phyloP scores from a whole-genome alignment of 2,797 vertebrate genomes.

The Gymnothorax reevesii region DNA sequence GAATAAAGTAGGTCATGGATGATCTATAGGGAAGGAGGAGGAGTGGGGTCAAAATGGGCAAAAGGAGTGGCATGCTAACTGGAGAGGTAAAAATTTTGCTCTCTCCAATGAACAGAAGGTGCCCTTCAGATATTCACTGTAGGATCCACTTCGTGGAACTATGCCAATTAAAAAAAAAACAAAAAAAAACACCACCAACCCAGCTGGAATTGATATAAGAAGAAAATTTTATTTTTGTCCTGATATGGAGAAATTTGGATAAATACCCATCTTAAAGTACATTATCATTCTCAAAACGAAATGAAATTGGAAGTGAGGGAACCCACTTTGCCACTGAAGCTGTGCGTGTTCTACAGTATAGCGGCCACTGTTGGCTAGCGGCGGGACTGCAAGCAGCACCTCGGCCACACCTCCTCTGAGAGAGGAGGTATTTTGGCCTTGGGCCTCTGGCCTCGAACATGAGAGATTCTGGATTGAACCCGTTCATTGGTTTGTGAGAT shows the following conservation, averaged over 20 bases:
- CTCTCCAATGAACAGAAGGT: conserved; percentile 6
- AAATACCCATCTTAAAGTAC: conserved; percentile 39
- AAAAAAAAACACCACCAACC: not conserved
- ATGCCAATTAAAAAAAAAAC: not conserved
- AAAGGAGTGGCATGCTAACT: conserved; percentile 28
- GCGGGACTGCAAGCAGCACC: conserved; percentile 42
- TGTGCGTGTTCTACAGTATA: conserved; percentile 63
- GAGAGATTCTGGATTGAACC: conserved; percentile 66
- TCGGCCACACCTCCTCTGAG: conserved; percentile 33
- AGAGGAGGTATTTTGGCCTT: conserved; percentile 9
- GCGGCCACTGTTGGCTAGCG: conserved; percentile 30
- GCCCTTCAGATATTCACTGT: not conserved
- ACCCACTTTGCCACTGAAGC: conserved; percentile 38
- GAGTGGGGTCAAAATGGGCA: too few relatives aligned
- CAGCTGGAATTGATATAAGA: not conserved
- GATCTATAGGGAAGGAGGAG: too few relatives aligned
- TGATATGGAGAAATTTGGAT: conserved; percentile 43
- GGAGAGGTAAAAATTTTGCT: not conserved
- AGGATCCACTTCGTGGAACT: conserved; percentile 1
- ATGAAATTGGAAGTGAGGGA: conserved; percentile 22
- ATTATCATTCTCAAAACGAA: conserved; percentile 36
- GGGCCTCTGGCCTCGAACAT: conserved; percentile 37
- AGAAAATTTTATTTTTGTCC: conserved; percentile 33
- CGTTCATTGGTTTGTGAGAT: conserved; percentile 58
- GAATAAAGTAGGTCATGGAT: not conserved